phyloP scores from a whole-genome alignment of 92 coral and sea anemone genomes.

The Paragorgia papillata region DNA sequence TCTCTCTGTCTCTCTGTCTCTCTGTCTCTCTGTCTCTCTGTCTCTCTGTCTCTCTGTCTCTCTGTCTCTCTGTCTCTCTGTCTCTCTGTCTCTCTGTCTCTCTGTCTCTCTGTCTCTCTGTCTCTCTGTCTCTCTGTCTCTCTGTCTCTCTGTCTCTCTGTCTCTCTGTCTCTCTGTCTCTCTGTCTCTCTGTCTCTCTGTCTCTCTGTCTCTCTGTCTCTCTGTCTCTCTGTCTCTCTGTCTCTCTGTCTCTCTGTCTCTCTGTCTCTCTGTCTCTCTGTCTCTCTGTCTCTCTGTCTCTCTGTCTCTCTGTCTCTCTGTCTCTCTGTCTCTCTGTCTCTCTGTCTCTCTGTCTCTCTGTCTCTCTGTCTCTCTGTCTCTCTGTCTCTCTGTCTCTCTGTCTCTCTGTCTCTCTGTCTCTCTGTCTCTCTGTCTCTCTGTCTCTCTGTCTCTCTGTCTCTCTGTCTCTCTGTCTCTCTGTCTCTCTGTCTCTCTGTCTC shows the following conservation, averaged over 20 bases:
- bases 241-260: slow-evolving; percentile 15
- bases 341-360: slow-evolving; percentile 18
- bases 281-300: slow-evolving; percentile 20
- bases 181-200: slow-evolving; percentile 13
- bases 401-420: slow-evolving; percentile 4
- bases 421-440: not conserved
- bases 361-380: slow-evolving; percentile 17
- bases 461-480: slow-evolving; percentile 20
- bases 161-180: slow-evolving; percentile 18
- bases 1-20: too few relatives aligned
- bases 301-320: slow-evolving; percentile 16
- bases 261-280: slow-evolving; percentile 16
- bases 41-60: too few relatives aligned
- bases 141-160: slow-evolving; percentile 9
- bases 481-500: slow-evolving; percentile 23
- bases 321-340: slow-evolving; percentile 17
- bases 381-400: slow-evolving; percentile 15
- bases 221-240: slow-evolving; percentile 20
- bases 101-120: too few relatives aligned
- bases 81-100: too few relatives aligned
- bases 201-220: slow-evolving; percentile 24
- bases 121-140: too few relatives aligned
- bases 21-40: too few relatives aligned
- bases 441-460: slow-evolving; percentile 5
- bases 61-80: too few relatives aligned